Base-by-base conservation (phyloP, 1,140 invertebrate species). In the Drosophila parabipectinata region DNA sequence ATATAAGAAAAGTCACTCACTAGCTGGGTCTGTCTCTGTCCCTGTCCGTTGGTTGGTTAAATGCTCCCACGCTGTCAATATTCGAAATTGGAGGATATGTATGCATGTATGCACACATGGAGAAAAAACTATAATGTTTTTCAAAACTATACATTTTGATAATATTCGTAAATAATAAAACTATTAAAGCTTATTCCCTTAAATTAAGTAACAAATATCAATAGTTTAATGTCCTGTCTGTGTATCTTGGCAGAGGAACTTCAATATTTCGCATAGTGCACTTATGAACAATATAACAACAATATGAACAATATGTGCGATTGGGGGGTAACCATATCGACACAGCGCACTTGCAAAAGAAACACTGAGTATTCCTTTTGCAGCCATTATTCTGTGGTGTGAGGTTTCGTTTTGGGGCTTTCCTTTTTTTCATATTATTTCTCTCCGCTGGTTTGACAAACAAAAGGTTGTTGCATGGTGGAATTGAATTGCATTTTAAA, bases 41-140 rank as follows among this genome's bases (percentile, higher is more conserved):
- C 48, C 53, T 45, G 56, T 73, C 60, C 60, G 53, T 81, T 62
- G 59, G 60, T 37, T 63, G 77, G 77, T 74, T 85, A 81, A 81
- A 80, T 77, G 81, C 77, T 81, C 81, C 77, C 81, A 58, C 57
- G 73, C 68, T 80, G 77, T 85, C 81, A 85, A 85, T 85, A 71
- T 56, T 63, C 56, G 68, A 71, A 84, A 85, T 84, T 85, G 77
- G 73, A 66, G 44, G 34, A 44, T 50, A 66, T 57, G 32, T 45
- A 51, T 57, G 39, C 47, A 30, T 14, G 39, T 28, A 26, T 44
- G 28, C 51, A 60, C 47, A 66, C 52, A 58, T 37, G 8, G 5
- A 52, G 5, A 54, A 58, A 15, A 15, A 15, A 15, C 15, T 15
- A 15, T 15, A 15, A 15, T 15, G 15, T 1, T 15, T 15, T 15